These are phyloP conservation scores for Acleris cristana DNA, from an alignment of 2,888 invertebrate genomes.

Conservation along the genomic window DNA sequence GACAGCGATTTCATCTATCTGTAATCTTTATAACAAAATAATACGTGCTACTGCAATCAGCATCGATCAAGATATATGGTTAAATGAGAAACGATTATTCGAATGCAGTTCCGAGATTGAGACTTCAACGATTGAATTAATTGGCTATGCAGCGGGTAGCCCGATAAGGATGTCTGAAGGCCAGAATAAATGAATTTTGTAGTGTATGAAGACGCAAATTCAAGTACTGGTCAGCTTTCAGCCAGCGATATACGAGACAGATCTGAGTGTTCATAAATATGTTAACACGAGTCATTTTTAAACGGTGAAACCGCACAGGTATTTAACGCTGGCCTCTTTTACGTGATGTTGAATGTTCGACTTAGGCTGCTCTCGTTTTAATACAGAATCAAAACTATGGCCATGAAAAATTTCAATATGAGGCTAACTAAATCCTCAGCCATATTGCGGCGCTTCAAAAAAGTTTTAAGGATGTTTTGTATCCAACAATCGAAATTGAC, in stretches of 20 bases:
- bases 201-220: slow-evolving; percentile 9
- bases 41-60: slow-evolving; percentile 15
- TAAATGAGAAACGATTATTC: slow-evolving; percentile 25
- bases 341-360: too few relatives aligned
- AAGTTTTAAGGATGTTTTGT: too few relatives aligned
- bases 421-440: too few relatives aligned
- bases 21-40: slow-evolving; percentile 8
- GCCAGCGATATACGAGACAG: background rate
- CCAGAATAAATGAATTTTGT: slow-evolving; percentile 17
- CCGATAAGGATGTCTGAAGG: slow-evolving; percentile 25
- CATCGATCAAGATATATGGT: slow-evolving; percentile 23
- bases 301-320: too few relatives aligned
- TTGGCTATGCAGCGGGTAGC: slow-evolving; percentile 1
- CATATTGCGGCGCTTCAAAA: too few relatives aligned
- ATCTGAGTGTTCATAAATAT: background rate
- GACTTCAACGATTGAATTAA: slow-evolving; percentile 24
- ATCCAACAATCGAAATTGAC: too few relatives aligned
- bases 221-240: background rate
- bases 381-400: too few relatives aligned
- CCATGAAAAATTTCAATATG: too few relatives aligned
- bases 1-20: too few relatives aligned
- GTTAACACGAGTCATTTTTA: background rate
- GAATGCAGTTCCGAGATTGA: slow-evolving; percentile 24
- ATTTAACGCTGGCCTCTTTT: too few relatives aligned
- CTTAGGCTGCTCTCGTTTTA: too few relatives aligned